Evolutionary conservation across 2,797 vertebrate genomes (phyloP), one percentile per base, ranked within the genome.

Genomic region (Oryzias sinensis): DNA sequence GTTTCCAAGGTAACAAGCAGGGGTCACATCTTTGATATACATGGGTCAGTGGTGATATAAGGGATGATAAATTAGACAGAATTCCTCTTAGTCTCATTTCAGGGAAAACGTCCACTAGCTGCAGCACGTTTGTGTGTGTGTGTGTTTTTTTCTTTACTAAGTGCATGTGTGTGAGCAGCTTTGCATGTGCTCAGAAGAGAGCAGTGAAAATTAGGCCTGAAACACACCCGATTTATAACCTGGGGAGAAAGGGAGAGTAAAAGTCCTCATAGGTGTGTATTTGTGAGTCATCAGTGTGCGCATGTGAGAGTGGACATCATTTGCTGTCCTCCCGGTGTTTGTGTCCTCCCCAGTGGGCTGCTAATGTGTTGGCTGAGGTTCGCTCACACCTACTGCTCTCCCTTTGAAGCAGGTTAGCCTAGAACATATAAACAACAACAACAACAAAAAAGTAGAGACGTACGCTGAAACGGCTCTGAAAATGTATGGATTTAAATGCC

Each of bases 1-100:
- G 96, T 99, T 93, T 98, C 97, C 93, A 98, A 98, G 97, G 97
- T 98, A 95, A 93, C 83, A 44, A 60, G 53, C 59, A 79, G 80
- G 84, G 89, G 66, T 87, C 67, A 91, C 58, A 58, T 90, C 86
- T 92, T 90, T 90, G 87, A 91, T 93, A 90, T 90, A 91, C 85
- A 87, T 84, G 90, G 91, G 90, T 93, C 91, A 89, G 68, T 16
- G 29, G 72, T 71, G 86, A 90, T 84, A 77, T 89, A 87, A 88
- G 83, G 77, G 79, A 70, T 89, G 89, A 91, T 91, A 88, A 88
- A 88, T 89, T 87, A 76, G 80, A 81, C 84, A 76, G 72, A 79
- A 75, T 90, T 87, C 85, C 69, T 84, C 72, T 77, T 73, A 72
- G 65, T 87, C 69, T 71, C 74, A 77, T 84, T 86, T 80, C 74